Base-by-base conservation (phyloP, 1,140 invertebrate species). In the Temnothorax longispinosus region DNA sequence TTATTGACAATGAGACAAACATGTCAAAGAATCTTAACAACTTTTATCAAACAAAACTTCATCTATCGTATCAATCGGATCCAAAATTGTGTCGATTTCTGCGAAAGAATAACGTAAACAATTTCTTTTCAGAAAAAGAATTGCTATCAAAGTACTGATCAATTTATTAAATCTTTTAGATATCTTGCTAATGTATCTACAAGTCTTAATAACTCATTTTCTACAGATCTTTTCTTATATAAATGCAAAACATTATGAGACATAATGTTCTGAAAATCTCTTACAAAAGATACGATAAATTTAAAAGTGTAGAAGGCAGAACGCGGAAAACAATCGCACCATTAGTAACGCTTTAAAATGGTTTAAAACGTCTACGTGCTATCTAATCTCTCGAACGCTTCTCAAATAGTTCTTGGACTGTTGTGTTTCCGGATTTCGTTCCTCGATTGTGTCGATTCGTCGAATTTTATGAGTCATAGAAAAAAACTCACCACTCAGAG, bases 401-500 rank as follows among this genome's bases (percentile, higher is more conserved):
- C 5, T 47, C 6, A 13, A 18, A 72, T 21, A 18, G 35, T 11
- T 47, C 21, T 13, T 15, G 3, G 13, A 82, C 18, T 38, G n/a
- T n/a, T 35, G 38, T 35, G 15, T 44, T 58, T 58, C 6, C 41
- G 72, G 35, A 4, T n/a, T 35, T 50, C 8, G 18, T 44, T 44
- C 6, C 21, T 35, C 21, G 7, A 35, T 44, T 18, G 56, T 32
- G 75, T 6, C 56, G 41, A 11, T 64, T 44, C 58, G 41, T 65
- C 38, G 54, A 58, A 69, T 6, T 69, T 75, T 75, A 75, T 41
- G 58, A 65, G 38, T 71, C 1, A 52, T 71, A 21, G 2, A 35
- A n/a, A 41, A 60, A 84, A 75, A 84, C 80, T 84, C 5, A 84
- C 80, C 69, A 84, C 80, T 84, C 27, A 27, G n/a, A 47, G 41